Base-by-base conservation (phyloP, 2,888 invertebrate genomes). In the Callinectes sapidus region DNA sequence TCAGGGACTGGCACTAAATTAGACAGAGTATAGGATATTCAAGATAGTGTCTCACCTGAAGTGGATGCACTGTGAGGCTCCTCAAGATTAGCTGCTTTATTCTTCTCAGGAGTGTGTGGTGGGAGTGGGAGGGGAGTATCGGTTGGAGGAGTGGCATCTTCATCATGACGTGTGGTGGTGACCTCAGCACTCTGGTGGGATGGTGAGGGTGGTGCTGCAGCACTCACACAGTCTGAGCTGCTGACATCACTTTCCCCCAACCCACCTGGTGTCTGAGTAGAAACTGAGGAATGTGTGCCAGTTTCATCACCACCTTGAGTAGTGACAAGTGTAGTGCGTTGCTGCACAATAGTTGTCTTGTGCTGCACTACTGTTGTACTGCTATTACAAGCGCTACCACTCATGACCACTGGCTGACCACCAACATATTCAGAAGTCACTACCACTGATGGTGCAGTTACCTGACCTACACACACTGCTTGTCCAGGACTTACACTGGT, bases 151-250 rank as follows among this genome's bases (percentile, higher is more conserved):
- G 92, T 91, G 81, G 94, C 90, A 88, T 94, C 94, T 88, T 94
- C 94, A 90, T 94, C 94, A 28, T 92, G 94, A 35, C 93, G 92
- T 1, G 94, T 94, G 2, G 94, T 94, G 87, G 94, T 94, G 48
- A 94, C 92, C 66, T 94, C 94, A 35, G 94, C 94, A 90, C 93
- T 93, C 92, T 94, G 94, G 91, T 94, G 94, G n/a, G 94, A 94
- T 10, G 93, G 94, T 14, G 94, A 94, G 54, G 92, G 48, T 28
- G 93, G 94, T 5, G 89, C 55, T 66, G 90, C 93, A 35, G 87
- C 85, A 28, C 91, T 92, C 54, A 94, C 92, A 92, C 93, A 92
- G 61, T 93, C 94, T 55, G 94, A 93, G 85, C 94, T 94, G 77
- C 90, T 94, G 39, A 94, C 94, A 61, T 94, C 94, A 90, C 92